Evolutionary conservation across 2,888 invertebrate species (phyloP).

Genomic region (Bombylius discolor): DNA sequence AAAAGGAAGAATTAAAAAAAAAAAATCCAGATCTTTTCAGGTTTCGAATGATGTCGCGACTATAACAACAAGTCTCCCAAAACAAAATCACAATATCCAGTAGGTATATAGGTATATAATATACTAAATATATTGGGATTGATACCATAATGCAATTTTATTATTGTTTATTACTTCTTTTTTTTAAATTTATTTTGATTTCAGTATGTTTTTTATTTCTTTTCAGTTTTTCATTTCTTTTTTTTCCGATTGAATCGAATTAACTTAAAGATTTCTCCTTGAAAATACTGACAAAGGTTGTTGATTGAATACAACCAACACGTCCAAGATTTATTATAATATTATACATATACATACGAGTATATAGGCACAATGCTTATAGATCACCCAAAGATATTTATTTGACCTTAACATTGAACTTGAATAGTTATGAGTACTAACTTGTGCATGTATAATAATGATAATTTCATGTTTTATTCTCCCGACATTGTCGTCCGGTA

Average conservation of each 20-base stretch:
- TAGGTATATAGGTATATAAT: background rate
- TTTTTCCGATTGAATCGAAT: background rate
- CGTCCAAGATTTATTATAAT: no score
- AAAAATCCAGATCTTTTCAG: background rate
- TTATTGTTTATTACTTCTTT: no score
- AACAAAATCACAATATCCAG: background rate
- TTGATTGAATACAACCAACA: background rate
- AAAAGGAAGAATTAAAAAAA: no score
- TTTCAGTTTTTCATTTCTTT: background rate
- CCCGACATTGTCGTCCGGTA: no score
- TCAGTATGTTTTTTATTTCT: background rate
- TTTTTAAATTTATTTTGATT: no score
- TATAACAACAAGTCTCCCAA: background rate
- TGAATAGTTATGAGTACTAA: background rate
- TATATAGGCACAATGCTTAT: background rate
- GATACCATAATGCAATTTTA: no score
- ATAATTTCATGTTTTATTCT: no score
- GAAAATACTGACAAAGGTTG: slow-evolving; percentile 1
- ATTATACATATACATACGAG: background rate
- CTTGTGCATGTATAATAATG: no score
- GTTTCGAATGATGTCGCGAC: background rate
- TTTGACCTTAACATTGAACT: slow-evolving; percentile 8
- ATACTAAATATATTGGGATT: background rate
- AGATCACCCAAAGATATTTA: slow-evolving; percentile 1
- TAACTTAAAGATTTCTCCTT: slow-evolving; percentile 3